Conservation (phyloP, 2,113 vertebrate species). For the Peromyscus polionotus region DNA sequence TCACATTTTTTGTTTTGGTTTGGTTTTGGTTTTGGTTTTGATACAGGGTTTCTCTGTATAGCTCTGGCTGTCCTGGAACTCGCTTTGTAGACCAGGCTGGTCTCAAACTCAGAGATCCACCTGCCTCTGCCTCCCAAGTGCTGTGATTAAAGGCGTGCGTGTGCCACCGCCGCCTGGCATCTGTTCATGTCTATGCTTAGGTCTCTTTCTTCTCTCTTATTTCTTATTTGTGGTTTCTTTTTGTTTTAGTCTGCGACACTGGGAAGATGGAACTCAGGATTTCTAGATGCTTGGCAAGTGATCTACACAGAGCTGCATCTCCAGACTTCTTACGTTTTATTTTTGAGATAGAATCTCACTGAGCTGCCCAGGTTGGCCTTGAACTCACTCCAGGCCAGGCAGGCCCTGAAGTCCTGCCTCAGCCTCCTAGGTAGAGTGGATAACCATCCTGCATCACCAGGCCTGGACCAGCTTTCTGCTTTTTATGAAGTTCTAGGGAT, state of each 20-base stretch:
- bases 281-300: not conserved
- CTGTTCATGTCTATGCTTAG: not conserved
- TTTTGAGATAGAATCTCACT: not conserved
- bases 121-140: not conserved
- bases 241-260: not conserved
- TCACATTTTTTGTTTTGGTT: not conserved
- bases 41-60: not conserved
- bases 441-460: not conserved
- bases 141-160: not conserved
- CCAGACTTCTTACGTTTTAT: too few species aligned
- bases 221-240: not conserved
- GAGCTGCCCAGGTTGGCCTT: too few species aligned
- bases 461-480: not conserved
- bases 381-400: not conserved
- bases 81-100: not conserved
- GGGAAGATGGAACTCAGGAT: not conserved
- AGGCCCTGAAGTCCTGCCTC: not conserved
- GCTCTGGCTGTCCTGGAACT: not conserved
- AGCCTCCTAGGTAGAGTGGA: too few species aligned
- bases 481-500: not conserved
- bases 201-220: not conserved
- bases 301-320: too few species aligned
- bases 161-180: fast-evolving
- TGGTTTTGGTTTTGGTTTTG: not conserved
- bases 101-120: not conserved